Evolutionary conservation across 1,140 invertebrate genomes (phyloP).

Genomic region (Lepeophtheirus salmonis): DNA sequence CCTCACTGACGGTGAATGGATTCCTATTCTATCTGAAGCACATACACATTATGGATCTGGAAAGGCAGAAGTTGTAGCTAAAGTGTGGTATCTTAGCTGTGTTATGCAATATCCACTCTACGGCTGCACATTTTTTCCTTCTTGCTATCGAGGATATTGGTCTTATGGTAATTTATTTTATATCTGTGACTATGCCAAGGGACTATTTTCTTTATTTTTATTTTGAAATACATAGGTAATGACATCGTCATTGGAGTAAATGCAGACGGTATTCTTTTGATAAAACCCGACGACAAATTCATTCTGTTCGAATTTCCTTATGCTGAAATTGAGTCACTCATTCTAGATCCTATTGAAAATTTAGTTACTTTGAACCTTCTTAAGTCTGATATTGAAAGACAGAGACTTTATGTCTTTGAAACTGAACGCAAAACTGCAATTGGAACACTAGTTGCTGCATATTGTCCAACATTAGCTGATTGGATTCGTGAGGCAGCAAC

Average conservation of each 20-base stretch:
- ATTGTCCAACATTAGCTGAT: slow-evolving; percentile 58
- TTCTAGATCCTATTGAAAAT: slow-evolving; percentile 72
- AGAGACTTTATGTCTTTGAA: slow-evolving; percentile 83
- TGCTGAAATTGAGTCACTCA: slow-evolving; percentile 67
- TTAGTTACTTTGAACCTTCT: slow-evolving; percentile 61
- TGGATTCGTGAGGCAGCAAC: slow-evolving; percentile 64
- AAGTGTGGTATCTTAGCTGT: slow-evolving; percentile 79
- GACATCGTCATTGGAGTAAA: slow-evolving; percentile 63
- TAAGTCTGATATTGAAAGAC: slow-evolving; percentile 41
- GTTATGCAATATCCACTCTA: slow-evolving; percentile 94
- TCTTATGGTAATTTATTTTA: slow-evolving; percentile 10
- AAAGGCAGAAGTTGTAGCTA: slow-evolving; percentile 69
- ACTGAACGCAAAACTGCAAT: slow-evolving; percentile 71
- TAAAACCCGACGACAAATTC: slow-evolving; percentile 71
- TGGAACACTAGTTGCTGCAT: slow-evolving; percentile 73
- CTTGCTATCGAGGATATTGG: slow-evolving; percentile 33
- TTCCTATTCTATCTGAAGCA: slow-evolving; percentile 63
- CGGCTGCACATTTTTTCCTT: slow-evolving; percentile 77
- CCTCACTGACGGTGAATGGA: slow-evolving; percentile 28
- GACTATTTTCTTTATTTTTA: slow-evolving; percentile 18
- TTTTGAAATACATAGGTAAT: slow-evolving; percentile 28
- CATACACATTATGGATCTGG: slow-evolving; percentile 74
- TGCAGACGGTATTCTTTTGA: slow-evolving; percentile 65
- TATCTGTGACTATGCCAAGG: too few species aligned
- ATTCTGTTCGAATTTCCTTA: slow-evolving; percentile 73